Percentiles rank a stretch among this genome's conserved stretches.
These are phyloP conservation scores for Pogoniulus pusillus DNA, from an alignment of 2,797 vertebrate species.

Conservation along the genomic window DNA sequence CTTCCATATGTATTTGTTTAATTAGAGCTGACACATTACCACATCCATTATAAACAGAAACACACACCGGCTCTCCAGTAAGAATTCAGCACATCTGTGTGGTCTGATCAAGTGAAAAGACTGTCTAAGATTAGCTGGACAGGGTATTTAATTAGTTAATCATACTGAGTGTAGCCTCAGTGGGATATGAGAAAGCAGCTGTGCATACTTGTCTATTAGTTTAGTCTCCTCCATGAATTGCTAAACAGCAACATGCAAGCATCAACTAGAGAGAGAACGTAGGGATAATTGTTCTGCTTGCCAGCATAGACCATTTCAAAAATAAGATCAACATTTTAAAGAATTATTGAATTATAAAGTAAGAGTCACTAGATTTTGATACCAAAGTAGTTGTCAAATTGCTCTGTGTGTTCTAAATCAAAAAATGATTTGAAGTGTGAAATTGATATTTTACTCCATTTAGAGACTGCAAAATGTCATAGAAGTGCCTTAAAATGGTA, in stretches of 20 bases:
- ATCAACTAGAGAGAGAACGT: neutral
- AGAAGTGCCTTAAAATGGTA: neutral
- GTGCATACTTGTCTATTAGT: slow-evolving; percentile 45
- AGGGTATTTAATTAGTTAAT: slow-evolving; percentile 62
- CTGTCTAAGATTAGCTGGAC: slow-evolving; percentile 26
- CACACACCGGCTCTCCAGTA: slow-evolving; percentile 56
- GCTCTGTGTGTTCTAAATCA: slow-evolving; percentile 4
- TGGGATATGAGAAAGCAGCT: slow-evolving; percentile 54
- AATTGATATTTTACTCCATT: slow-evolving; percentile 1
- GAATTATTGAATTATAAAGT: slow-evolving; percentile 10
- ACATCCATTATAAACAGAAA: slow-evolving; percentile 46
- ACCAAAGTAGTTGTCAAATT: slow-evolving; percentile 15
- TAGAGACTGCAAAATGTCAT: neutral
- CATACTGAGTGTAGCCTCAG: slow-evolving; percentile 36
- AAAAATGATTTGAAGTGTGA: slow-evolving; percentile 8
- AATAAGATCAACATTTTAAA: slow-evolving; percentile 14
- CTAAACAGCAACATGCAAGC: slow-evolving; percentile 31
- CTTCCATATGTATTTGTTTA: neutral
- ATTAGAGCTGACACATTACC: slow-evolving; percentile 43
- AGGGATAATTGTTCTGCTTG: slow-evolving; percentile 39
- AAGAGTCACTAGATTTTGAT: slow-evolving; percentile 5
- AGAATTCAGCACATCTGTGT: slow-evolving; percentile 57
- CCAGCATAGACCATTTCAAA: slow-evolving; percentile 1
- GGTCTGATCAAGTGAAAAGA: slow-evolving; percentile 39
- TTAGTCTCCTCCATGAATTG: slow-evolving; percentile 41